Base-by-base conservation (phyloP, 2,113 vertebrate species). In the Callipepla californica region DNA sequence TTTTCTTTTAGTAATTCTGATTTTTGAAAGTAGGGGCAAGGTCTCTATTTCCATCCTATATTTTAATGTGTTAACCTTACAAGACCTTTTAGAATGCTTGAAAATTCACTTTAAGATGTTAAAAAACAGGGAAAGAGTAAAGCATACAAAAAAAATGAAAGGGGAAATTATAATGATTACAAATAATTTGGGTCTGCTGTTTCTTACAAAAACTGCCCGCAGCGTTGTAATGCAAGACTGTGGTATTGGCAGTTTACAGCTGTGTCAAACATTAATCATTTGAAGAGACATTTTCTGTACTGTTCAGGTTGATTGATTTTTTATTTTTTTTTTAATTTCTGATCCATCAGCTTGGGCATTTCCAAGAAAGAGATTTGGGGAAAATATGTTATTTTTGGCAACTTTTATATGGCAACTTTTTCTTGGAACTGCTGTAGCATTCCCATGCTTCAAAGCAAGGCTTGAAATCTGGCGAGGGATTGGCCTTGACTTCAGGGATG, bases 391-490 rank as follows among this genome's bases (percentile, higher is more conserved):
- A 70, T 38, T 90, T 95, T 95, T 86, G 83, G 92, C 80, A 92
- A 94, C 91, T 94, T 84, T 90, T 94, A 94, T 90, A 72, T 94
- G 88, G 86, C 88, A 94, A 86, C 85, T 95, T 96, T 86, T 93
- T 76, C 65, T 93, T 93, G 90, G 92, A 96, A 91, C 68, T 8
- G 59, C 21, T 79, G 74, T 30, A 93, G 44, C 81, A 89, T 94
- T 94, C 89, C 94, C 91, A 70, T 93, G 95, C 81, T 95, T 93
- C 0, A 0, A 92, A 92, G 58, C 81, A 77, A 68, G 67, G 70
- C 62, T 93, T 95, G 53, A 89, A 96, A 93, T 82, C 70, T 89
- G 89, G 53, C 87, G 85, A 51, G 67, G 69, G 36, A 32, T 44
- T 95, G 74, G 36, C 57, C 82, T 68, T 19, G 4, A 81, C 62